Evolutionary conservation across 1,140 invertebrate genomes (phyloP), one percentile per base, ranked within the genome.

Genomic region (Helicorthomorpha holstii): DNA sequence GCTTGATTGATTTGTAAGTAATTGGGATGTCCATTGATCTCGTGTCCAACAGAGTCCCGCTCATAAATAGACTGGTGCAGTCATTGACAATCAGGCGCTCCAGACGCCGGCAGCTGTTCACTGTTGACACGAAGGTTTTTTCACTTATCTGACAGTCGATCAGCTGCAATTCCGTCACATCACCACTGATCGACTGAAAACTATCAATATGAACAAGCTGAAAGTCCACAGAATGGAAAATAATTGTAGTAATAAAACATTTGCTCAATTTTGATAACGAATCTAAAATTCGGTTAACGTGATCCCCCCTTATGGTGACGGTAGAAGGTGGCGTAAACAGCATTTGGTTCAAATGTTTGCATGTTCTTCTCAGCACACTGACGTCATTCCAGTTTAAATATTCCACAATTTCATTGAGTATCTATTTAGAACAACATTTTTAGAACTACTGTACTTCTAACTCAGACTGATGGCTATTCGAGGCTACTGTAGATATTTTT

Each of bases 31-130:
- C 75, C 16, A 7, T 34, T 27, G 64, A 65, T 55, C 71, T 67
- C 53, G 70, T 69, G 57, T 79, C 78, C 41, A 82, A 61, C 22
- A 83, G 64, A 1, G 73, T 71, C 12, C 80, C 82, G 25, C 77
- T 77, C 77, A 83, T 82, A 46, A 83, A 77, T 12, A 82, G 65
- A 49, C 80, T 77, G 57, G 78, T 74, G 58, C 80, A 83, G 43
- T 70, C 71, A 55, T 73, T 71, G 22, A 83, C 68, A 54, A 73
- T 72, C 2, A 83, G 64, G 52, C 62, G 62, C 58, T 72, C 68
- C 26, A 83, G 62, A 61, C 74, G 72, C 22, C 61, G 65, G 58
- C 76, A 73, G 41, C 67, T 65, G 38, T 72, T 67, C 19, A 81
- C 54, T 41, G 79, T 73, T 49, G 73, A 65, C 38, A 74, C 68